Conservation (phyloP, 2,888 invertebrate genomes). For the Drosophila greeni region DNA sequence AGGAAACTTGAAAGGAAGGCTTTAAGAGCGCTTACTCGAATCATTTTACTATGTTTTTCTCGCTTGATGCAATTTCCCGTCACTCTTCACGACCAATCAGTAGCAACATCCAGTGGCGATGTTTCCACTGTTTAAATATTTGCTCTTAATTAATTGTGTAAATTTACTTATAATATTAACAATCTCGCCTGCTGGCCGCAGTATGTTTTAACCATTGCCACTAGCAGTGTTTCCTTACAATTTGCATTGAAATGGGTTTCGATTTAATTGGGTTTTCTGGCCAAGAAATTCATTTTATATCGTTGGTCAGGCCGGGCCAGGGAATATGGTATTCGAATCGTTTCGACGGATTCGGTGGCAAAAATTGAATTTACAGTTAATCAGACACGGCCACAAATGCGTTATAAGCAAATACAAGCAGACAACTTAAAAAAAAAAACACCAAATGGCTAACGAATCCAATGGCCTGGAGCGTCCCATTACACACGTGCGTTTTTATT, state of each 20-base stretch:
- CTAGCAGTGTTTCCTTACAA: not conserved
- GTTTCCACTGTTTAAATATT: conserved; percentile 17
- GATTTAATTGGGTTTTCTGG: not conserved
- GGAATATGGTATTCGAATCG: conserved; percentile 13
- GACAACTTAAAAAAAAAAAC: conserved; percentile 18
- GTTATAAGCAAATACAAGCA: conserved; percentile 67
- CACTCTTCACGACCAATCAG: conserved; percentile 8
- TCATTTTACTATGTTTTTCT: not conserved
- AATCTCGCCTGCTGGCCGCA: not conserved
- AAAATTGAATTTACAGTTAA: conserved; percentile 73
- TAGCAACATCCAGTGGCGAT: conserved; percentile 4
- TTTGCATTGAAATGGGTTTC: not conserved
- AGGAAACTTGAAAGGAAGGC: not conserved
- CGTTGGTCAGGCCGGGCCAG: conserved; percentile 4
- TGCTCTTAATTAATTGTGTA: conserved; percentile 2
- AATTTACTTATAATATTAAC: conserved; percentile 12
- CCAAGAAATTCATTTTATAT: not conserved
- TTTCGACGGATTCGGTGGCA: conserved; percentile 24
- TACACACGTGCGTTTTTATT: conserved; percentile 40
- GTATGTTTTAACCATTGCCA: not conserved
- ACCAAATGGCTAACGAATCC: conserved; percentile 60
- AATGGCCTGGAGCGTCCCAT: conserved; percentile 29
- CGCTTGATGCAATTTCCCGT: conserved; percentile 19
- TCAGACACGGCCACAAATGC: conserved; percentile 73
- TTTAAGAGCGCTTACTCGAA: conserved; percentile 8